phyloP scores from a whole-genome alignment of 2,797 vertebrate genomes.

The Gymnothorax reevesii region DNA sequence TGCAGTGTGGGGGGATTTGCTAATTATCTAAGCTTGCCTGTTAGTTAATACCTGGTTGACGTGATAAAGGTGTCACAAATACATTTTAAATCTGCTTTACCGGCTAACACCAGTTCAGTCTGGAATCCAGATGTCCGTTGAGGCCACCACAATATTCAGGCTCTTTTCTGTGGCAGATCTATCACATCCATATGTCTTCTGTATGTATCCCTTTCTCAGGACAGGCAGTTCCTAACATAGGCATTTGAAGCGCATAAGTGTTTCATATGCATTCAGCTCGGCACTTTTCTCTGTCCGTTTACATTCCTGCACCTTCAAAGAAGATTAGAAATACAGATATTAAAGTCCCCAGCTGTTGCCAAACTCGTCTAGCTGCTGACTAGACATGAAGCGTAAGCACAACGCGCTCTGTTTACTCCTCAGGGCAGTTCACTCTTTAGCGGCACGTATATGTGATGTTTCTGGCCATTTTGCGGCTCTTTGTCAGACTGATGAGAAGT shows the following conservation, averaged over 20 bases:
- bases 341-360: too few species aligned
- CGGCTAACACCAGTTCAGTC: too few species aligned
- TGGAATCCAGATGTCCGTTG: too few species aligned
- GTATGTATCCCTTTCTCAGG: background rate
- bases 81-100: too few species aligned
- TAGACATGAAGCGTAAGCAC: background rate
- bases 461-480: background rate
- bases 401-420: background rate
- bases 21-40: too few species aligned
- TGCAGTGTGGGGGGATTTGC: too few species aligned
- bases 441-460: background rate
- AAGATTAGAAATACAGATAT: background rate
- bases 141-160: background rate
- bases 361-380: background rate
- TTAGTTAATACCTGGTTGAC: too few species aligned
- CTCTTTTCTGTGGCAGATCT: background rate
- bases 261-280: background rate
- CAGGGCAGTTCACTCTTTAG: background rate
- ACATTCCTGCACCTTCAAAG: background rate
- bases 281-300: background rate
- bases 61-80: too few species aligned
- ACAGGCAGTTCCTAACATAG: background rate
- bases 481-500: background rate
- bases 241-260: background rate
- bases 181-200: background rate